Percentiles rank a stretch among this genome's conserved stretches.
Evolutionary conservation across 2,888 invertebrate genomes (phyloP).

Genomic region (Pediacus dermestoides): DNA sequence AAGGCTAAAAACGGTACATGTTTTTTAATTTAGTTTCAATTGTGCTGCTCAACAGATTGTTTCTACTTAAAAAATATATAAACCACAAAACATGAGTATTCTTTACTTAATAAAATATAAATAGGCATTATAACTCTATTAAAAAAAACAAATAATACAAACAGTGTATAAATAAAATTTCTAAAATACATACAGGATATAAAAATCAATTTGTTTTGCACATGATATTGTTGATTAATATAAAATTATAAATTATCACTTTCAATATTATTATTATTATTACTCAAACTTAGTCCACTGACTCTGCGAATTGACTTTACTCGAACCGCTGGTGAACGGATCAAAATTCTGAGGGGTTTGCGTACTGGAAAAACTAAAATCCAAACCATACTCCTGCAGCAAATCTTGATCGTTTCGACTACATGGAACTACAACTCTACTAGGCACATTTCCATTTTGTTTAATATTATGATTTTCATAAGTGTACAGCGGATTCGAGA

Average conservation of each 20-base stretch:
- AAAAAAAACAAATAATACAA: too few species aligned
- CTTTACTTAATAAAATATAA: too few species aligned
- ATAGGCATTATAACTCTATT: too few species aligned
- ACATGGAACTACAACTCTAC: conserved; percentile 15
- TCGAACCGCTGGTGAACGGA: conserved; percentile 37
- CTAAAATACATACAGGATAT: conserved; percentile 4
- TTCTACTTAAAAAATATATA: too few species aligned
- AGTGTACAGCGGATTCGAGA: conserved; percentile 53
- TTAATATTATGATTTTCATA: conserved; percentile 45
- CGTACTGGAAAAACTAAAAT: conserved; percentile 53
- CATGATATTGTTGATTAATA: conserved; percentile 3
- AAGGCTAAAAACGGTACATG: too few species aligned
- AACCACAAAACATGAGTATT: too few species aligned
- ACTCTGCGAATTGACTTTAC: conserved; percentile 52
- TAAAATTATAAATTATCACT: conserved; percentile 6
- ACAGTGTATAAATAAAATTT: conserved; percentile 3
- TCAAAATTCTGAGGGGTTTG: conserved; percentile 38
- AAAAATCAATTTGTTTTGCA: conserved; percentile 4
- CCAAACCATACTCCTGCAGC: conserved; percentile 70
- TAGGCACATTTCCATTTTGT: conserved; percentile 52
- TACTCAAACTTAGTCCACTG: conserved; percentile 62
- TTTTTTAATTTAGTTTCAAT: too few species aligned
- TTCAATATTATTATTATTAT: conserved; percentile 28
- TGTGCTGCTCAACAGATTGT: too few species aligned
- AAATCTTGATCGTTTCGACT: conserved; percentile 60